These are phyloP conservation scores for Aphodius sticticus DNA, from an alignment of 2,888 invertebrate species.

Conservation along the genomic window DNA sequence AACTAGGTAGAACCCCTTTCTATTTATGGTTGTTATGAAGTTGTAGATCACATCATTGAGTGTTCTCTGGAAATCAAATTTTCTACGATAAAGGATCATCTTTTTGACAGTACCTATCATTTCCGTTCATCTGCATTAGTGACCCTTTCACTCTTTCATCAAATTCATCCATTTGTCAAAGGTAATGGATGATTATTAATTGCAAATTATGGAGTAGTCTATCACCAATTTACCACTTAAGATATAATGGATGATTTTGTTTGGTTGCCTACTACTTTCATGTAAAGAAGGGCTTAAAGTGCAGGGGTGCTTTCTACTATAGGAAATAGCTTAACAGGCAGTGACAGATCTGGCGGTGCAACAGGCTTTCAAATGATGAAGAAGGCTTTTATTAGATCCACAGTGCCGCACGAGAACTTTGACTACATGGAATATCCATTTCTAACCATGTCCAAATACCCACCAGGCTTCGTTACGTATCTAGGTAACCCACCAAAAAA, in stretches of 20 bases:
- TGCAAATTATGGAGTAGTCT: no score
- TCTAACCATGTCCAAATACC: constrained; percentile 90
- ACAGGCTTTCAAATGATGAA: constrained; percentile 64
- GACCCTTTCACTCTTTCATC: background rate
- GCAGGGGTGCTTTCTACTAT: constrained; percentile 33
- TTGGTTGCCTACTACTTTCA: background rate
- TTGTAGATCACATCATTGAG: background rate
- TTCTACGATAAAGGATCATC: background rate
- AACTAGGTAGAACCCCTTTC: background rate
- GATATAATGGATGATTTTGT: background rate
- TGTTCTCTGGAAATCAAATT: background rate
- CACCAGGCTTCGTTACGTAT: constrained; percentile 86
- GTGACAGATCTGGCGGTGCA: constrained; percentile 68
- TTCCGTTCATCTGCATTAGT: background rate
- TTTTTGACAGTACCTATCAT: background rate
- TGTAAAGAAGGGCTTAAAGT: background rate
- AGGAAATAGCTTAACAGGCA: constrained; percentile 81
- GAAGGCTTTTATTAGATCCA: constrained; percentile 67
- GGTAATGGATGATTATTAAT: no score
- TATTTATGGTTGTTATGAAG: background rate
- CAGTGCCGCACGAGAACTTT: constrained; percentile 79
- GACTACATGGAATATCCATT: constrained; percentile 97
- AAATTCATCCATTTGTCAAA: background rate
- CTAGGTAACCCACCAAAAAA: constrained; percentile 67
- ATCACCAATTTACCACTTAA: no score